Evolutionary conservation across 2,888 invertebrate genomes (phyloP), one percentile per base, ranked within the genome.

Genomic region (Yponomeuta sedellus): DNA sequence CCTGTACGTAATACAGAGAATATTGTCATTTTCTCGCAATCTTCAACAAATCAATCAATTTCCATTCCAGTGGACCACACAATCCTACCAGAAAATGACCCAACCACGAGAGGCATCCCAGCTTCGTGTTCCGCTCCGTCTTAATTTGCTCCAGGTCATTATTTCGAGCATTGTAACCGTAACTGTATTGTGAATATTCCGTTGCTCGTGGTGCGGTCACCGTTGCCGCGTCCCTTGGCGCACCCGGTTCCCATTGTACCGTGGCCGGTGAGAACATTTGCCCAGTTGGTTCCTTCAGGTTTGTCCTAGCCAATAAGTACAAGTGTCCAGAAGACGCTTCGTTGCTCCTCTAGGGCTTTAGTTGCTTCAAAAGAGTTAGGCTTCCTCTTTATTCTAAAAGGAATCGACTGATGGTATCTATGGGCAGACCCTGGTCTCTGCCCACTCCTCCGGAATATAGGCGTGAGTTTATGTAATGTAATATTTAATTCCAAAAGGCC

Each of bases 241-340:
- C 39, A 68, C 58, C 59, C 65, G 59, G 34, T 16, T 20, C 64
- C 64, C 64, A 68, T 67, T 64, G 65, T 67, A 68, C 65, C 56
- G 40, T 25, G 64, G 56, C 57, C 65, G 66, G 67, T 67, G 73
- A 67, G 70, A 66, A 69, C 12, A 52, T 12, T 52, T 12, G 10
- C 12, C 44, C 44, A 12, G 16, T 16, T 52, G 16, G 44, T 5
- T 16, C 44, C 44, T 16, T 16, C 12, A 52, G 44, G 34, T 8
- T 52, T 52, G 44, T 12, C 44, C 44, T 52, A 34, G 8, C 34
- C 34, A 34, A 25, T 5, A 25, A 25, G 25, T 25, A 34, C 34
- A 5, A 34, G 34, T 34, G 8, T 3, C 10, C 1, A 3, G 8
- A 34, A 34, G 34, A 34, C 6, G 34, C 10, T 34, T 8, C 34